Conservation (phyloP, 2,888 invertebrate genomes). For the Camponotus fellah region DNA sequence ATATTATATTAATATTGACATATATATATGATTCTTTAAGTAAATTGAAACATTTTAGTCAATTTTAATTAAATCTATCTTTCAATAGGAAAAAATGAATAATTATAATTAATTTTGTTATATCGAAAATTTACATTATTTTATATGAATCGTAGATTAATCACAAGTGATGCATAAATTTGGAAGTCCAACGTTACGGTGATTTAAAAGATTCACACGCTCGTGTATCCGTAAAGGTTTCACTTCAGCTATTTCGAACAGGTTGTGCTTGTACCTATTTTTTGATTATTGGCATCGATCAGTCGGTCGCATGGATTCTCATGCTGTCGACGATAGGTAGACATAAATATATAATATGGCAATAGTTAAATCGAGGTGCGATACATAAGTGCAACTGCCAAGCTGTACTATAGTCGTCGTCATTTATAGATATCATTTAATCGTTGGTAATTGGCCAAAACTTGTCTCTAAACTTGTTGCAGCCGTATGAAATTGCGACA, state of each 20-base stretch:
- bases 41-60: neutral
- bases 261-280: constrained; percentile 76
- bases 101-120: neutral
- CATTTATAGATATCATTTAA: constrained; percentile 62
- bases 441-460: constrained; percentile 69
- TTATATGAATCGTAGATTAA: constrained; percentile 11
- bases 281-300: constrained; percentile 75
- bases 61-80: neutral
- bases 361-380: constrained; percentile 69
- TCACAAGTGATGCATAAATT: neutral
- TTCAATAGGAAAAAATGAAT: neutral
- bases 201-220: constrained; percentile 34
- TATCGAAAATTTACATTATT: neutral
- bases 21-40: neutral
- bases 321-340: constrained; percentile 71
- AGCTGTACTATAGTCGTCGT: constrained; percentile 60
- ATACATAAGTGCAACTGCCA: constrained; percentile 66
- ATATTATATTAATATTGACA: neutral
- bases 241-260: constrained; percentile 75
- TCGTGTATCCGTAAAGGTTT: constrained; percentile 69
- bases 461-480: constrained; percentile 34
- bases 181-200: neutral
- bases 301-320: constrained; percentile 65
- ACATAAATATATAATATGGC: constrained; percentile 67
- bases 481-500: constrained; percentile 35